Base-by-base conservation (phyloP, 2,113 vertebrate genomes). In the Chinchilla lanigera region DNA sequence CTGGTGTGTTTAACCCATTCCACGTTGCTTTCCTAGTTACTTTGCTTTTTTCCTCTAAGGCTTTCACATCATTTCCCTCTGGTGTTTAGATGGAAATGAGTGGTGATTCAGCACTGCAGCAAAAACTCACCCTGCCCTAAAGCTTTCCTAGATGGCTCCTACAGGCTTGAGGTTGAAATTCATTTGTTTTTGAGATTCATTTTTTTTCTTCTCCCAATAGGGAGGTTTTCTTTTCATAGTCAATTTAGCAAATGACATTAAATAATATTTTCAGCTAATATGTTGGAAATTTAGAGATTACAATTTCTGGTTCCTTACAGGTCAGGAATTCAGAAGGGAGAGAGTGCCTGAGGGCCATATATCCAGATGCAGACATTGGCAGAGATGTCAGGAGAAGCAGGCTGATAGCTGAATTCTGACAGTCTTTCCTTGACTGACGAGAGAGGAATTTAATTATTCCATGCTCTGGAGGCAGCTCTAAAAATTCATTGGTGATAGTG, bases 41-140 rank as follows among this genome's bases (percentile, higher is more conserved):
- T 92, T 94, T 96, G 13, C 47, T 14, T 77, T 54, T 61, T 26
- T 58, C 12, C 26, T 13, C 44, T 52, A 90, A 67, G 44, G 50
- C 73, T 80, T 94, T 41, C 3, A 58, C 10, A 93, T 73, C n/a
- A 58, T 95, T 90, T 65, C 33, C 19, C 19, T 86, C 73, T 80
- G 82, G n/a, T 73, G 94, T 97, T 95, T 50, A 41, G 77, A 83
- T 90, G 71, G 77, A 95, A 95, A 58, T 86, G 17, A 13, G 3
- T 78, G 52, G 30, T 56, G 73, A 96, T 33, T 88, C 87, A 92
- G 50, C 78, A 41, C n/a, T 38, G 33, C 11, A 92, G 67, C 73
- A 54, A 65, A 28, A 17, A 5, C 67, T 89, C 17, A 65, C 35
- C 82, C 22, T 81, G 26, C 56, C 84, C 24, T 11, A 44, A 96